Evolutionary conservation across 2,888 invertebrate genomes (phyloP), one percentile per base, ranked within the genome.

Genomic region (Dione vanillae): DNA sequence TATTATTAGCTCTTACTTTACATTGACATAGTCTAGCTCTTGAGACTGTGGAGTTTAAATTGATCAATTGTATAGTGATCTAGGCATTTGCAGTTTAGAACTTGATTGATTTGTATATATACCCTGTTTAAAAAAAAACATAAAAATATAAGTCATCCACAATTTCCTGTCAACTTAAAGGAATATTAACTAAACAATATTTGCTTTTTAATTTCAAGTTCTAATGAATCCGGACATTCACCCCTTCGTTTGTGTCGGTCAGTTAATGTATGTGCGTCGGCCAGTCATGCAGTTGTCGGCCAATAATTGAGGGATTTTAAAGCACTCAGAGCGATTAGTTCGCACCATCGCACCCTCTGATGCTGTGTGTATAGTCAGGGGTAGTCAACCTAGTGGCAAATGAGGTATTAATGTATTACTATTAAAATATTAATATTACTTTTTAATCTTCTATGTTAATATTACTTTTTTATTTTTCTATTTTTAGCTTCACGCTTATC

Each of bases 291-390:
- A 77, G 77, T 79, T 81, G 84, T 84, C 84, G 85, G 86, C 84
- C 86, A 89, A 86, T 88, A 90, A 91, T 91, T 90, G 86, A 85
- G 85, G 85, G 85, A 86, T 87, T 89, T 85, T 82, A 85, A 85
- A 86, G 80, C 85, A 83, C 87, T 89, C 89, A 78, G 72, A 84
- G 85, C 84, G 86, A 91, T 91, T 91, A 91, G 86, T 85, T 84
- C 81, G 84, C 88, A 86, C 88, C 90, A 87, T 82, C 80, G 76
- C 76, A 77, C 76, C 78, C 76, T 71, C 73, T 64, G 47, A 62
- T 58, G 58, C 67, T 51, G 47, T 67, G 65, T 65, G 47, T 54
- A 59, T 77, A 5, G 58, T 2, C 83, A 85, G 87, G 81, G 82
- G 73, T 74, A 5, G 45, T 0, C 68, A 84, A 86, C 87, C 47